Conservation (phyloP, 2,888 invertebrate genomes). For the Spatulosminthurus flaviceps region DNA sequence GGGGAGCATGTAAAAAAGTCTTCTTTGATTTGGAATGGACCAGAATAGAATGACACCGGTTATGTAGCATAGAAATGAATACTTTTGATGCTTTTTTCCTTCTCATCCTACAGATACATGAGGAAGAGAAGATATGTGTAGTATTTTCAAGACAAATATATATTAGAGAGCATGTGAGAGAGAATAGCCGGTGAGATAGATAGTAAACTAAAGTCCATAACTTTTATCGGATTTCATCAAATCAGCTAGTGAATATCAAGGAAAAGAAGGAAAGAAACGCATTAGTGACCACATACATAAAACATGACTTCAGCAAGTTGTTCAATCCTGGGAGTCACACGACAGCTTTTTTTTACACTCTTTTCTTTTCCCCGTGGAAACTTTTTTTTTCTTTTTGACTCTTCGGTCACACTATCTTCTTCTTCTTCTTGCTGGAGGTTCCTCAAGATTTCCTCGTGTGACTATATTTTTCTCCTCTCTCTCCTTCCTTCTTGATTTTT, state of each 20-base stretch:
- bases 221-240: constrained; percentile 64
- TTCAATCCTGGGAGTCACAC: constrained; percentile 57
- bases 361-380: constrained; percentile 43
- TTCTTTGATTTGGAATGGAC: no score
- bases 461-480: not conserved
- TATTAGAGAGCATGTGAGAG: constrained; percentile 3
- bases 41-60: not conserved
- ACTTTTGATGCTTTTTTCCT: no score
- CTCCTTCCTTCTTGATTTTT: no score
- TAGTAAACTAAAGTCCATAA: constrained; percentile 60
- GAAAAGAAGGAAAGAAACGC: constrained; percentile 60
- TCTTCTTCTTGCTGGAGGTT: constrained; percentile 20
- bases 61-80: no score
- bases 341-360: constrained; percentile 52
- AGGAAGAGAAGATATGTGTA: no score
- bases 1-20: no score
- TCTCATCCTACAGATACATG: no score
- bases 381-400: constrained; percentile 49
- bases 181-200: not conserved
- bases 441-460: constrained; percentile 18
- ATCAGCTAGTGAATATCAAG: constrained; percentile 63
- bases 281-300: constrained; percentile 64
- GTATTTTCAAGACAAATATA: no score
- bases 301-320: constrained; percentile 63
- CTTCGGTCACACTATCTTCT: constrained; percentile 37